These are phyloP conservation scores for Alca torda DNA, from an alignment of 2,797 vertebrate species.

Conservation along the genomic window DNA sequence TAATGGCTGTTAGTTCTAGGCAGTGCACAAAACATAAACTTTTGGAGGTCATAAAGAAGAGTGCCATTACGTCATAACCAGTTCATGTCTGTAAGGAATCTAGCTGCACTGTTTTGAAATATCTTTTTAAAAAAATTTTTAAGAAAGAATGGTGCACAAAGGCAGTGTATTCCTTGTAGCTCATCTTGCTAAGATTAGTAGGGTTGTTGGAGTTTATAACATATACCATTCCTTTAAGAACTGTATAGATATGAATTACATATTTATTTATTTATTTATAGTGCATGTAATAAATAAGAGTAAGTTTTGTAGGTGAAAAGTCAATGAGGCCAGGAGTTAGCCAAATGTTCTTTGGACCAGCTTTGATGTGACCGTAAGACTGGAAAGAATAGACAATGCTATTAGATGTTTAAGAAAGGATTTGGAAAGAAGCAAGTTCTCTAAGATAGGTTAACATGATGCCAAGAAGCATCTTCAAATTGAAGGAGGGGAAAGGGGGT, in stretches of 20 bases:
- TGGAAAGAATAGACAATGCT: not conserved
- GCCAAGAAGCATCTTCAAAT: not conserved
- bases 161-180: not conserved
- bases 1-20: not conserved
- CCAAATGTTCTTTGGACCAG: not conserved
- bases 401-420: not conserved
- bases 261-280: not conserved
- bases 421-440: not conserved
- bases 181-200: not conserved
- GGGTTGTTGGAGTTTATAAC: not conserved
- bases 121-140: not conserved
- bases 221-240: not conserved
- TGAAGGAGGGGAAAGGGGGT: not conserved
- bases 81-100: not conserved
- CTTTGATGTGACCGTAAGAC: not conserved
- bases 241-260: not conserved
- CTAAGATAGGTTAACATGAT: not conserved
- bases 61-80: not conserved
- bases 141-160: not conserved
- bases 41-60: not conserved
- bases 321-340: not conserved
- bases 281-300: not conserved
- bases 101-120: not conserved
- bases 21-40: not conserved
- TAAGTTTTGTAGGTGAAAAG: not conserved